These are phyloP conservation scores for Cervus canadensis DNA, from an alignment of 2,113 vertebrate genomes.

Conservation along the genomic window DNA sequence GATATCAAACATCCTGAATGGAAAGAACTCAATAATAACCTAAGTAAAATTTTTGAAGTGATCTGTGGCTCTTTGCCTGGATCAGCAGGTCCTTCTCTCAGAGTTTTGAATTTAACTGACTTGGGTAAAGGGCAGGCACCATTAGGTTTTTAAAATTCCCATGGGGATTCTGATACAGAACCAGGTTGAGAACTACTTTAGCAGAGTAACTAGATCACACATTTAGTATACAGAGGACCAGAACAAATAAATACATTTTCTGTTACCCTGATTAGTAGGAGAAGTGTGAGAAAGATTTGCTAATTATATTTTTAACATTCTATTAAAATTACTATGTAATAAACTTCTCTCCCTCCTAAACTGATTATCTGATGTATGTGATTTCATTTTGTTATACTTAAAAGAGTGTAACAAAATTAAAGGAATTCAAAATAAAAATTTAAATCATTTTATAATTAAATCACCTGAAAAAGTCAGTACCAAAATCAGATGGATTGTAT, in stretches of 20 bases:
- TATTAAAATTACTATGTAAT: not conserved
- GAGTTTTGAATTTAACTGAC: not conserved
- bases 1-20: not conserved
- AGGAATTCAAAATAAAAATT: not conserved
- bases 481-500: not conserved
- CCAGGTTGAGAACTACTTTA: not conserved
- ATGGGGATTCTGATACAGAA: not conserved
- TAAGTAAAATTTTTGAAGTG: not conserved
- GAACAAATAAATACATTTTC: not conserved
- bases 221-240: not conserved
- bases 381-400: not conserved
- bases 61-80: not conserved
- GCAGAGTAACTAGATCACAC: not conserved
- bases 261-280: not conserved
- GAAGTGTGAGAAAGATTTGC: not conserved
- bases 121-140: not conserved
- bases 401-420: not conserved
- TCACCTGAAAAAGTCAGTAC: not conserved
- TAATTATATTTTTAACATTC: not conserved
- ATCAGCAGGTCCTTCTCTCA: not conserved
- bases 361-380: not conserved
- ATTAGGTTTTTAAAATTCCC: not conserved
- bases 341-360: not conserved
- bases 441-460: not conserved
- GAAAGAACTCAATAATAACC: not conserved